Evolutionary conservation across 2,797 vertebrate genomes (phyloP).

Genomic region (Natrix natrix): DNA sequence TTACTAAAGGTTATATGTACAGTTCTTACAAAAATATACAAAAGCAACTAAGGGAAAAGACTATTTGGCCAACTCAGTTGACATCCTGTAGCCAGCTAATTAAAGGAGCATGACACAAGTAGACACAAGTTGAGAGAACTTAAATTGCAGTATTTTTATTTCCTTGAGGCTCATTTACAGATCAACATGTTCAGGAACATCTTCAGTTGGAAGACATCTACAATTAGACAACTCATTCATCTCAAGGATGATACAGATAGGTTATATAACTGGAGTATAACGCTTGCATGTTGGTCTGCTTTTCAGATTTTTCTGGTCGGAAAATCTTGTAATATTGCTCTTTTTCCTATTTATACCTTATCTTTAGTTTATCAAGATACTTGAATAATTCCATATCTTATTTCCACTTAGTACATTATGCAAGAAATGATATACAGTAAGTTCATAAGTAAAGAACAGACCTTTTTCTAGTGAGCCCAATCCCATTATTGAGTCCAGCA

Average conservation of each 20-base stretch:
- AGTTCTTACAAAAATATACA: neutral
- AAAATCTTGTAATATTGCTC: neutral
- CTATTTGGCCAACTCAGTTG: neutral
- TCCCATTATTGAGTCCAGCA: neutral
- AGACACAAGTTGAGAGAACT: neutral
- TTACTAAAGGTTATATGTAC: neutral
- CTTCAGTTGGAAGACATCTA: neutral
- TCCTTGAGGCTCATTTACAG: neutral
- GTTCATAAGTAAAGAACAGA: neutral
- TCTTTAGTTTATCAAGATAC: neutral
- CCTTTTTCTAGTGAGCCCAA: neutral
- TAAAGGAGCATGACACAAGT: neutral
- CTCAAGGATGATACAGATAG: neutral
- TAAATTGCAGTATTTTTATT: neutral
- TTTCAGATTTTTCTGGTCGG: neutral
- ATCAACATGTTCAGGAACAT: neutral
- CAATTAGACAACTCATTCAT: neutral
- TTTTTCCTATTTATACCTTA: neutral
- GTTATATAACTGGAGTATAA: neutral
- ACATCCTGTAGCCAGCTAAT: neutral
- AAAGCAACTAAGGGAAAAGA: neutral
- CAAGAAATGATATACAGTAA: neutral
- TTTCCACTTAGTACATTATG: neutral
- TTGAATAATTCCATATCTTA: neutral
- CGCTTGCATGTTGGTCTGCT: neutral